phyloP scores from a whole-genome alignment of 2,797 vertebrate species.

The Melanotaenia pygmaea region DNA sequence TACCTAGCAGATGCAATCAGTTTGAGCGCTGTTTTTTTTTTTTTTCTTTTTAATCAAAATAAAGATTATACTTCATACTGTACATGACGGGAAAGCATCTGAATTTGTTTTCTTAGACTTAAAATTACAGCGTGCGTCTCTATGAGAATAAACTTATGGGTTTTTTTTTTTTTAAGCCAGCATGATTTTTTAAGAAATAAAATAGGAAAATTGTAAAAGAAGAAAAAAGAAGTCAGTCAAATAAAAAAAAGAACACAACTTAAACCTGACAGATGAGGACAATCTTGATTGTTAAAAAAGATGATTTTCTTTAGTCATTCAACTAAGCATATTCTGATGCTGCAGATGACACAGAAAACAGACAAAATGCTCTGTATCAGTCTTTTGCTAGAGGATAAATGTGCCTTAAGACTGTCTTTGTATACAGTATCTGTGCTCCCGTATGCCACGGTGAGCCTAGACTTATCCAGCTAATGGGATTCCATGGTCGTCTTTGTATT shows the following conservation, averaged over 20 bases:
- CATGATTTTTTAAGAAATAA: neutral
- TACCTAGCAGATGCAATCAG: neutral
- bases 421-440: neutral
- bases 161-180: too few relatives aligned
- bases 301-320: too few relatives aligned
- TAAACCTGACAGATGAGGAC: neutral
- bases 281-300: neutral
- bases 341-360: neutral
- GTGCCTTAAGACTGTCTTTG: neutral
- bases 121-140: neutral
- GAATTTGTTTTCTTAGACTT: neutral
- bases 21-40: neutral
- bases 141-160: too few relatives aligned
- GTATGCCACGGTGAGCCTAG: neutral
- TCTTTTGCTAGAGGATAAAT: too few relatives aligned
- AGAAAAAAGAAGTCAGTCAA: neutral
- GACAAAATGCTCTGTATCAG: too few relatives aligned
- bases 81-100: neutral
- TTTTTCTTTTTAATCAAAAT: neutral
- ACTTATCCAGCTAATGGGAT: neutral
- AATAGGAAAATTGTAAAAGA: too few relatives aligned
- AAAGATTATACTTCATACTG: neutral
- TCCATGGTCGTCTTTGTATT: neutral
- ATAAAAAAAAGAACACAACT: neutral
- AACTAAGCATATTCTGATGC: neutral